Evolutionary conservation across 2,888 invertebrate species (phyloP), one percentile per base, ranked within the genome.

Genomic region (Pachymerium ferrugineum): DNA sequence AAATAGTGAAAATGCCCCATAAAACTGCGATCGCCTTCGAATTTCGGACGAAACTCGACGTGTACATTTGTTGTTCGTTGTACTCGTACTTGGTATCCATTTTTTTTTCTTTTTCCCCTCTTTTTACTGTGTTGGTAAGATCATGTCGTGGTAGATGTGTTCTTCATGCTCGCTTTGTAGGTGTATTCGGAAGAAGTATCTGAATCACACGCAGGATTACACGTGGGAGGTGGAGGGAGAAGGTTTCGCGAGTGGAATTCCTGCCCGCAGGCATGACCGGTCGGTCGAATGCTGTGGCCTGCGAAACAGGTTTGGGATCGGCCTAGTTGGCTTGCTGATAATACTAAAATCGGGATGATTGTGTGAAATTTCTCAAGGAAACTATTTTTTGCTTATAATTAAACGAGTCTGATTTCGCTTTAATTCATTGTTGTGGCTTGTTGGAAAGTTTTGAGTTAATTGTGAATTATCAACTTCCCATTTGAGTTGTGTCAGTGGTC

Each of bases 1-100:
- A 97, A 81, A 97, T 92, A 78, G 95, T 94, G 84, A 98, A 97
- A 81, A 98, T 93, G 76, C 93, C 97, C 98, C 98, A 98, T 78
- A 97, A 87, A 76, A 97, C 96, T 72, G 95, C 96, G 77, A 98
- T 94, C 71, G 97, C 97, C 74, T 83, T 78, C 70, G 84, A 83
- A 79, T 85, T 83, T 35, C 83, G 77, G 16, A 77, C 92, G 82
- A 94, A 94, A 85, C 92, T 93, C 76, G 93, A 92, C 77, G 93
- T 93, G 85, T 93, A 92, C 83, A 93, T 88, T 84, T 94, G 93
- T 78, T 92, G 91, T 83, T 94, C 93, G 80, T 93, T 93, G 85
- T 94, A 94, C 82, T 94, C 93, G 82, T 94, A 91, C 87, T 93
- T 94, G 76, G 93, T 92, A 80, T 92, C 93, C 93, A 93, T n/a